These are phyloP conservation scores for Halesus radiatus DNA, from an alignment of 1,140 invertebrate genomes.

Conservation along the genomic window DNA sequence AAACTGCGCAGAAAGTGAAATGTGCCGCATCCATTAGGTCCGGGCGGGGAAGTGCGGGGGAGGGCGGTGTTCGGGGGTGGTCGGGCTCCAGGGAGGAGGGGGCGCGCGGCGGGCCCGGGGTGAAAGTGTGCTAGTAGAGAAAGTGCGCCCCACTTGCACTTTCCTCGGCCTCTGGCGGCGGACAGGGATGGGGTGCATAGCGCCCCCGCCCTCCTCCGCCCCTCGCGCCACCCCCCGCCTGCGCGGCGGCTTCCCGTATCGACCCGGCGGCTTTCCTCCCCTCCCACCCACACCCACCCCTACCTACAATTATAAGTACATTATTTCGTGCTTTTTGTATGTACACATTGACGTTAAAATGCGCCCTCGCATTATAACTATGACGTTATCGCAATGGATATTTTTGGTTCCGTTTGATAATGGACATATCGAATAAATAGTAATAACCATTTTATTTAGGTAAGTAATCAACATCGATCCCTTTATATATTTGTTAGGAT, in stretches of 20 bases:
- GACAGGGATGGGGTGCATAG: constrained; percentile 56
- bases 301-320: constrained; percentile 29
- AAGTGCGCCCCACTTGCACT: constrained; percentile 56
- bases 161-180: constrained; percentile 41
- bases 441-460: too few relatives aligned
- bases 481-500: too few relatives aligned
- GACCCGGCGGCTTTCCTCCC: constrained; percentile 62
- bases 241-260: constrained; percentile 61
- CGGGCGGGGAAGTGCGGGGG: neutral
- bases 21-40: constrained; percentile 37
- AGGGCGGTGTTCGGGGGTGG: neutral
- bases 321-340: constrained; percentile 5
- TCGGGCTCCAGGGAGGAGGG: neutral
- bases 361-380: neutral
- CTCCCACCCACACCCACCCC: constrained; percentile 54
- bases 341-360: neutral
- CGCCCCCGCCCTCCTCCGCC: constrained; percentile 54
- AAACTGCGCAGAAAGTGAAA: constrained; percentile 44
- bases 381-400: too few relatives aligned
- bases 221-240: constrained; percentile 18
- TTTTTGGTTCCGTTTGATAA: too few relatives aligned
- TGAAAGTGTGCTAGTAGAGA: constrained; percentile 58
- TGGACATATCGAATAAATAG: too few relatives aligned
- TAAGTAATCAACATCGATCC: too few relatives aligned
- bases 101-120: constrained; percentile 15